phyloP scores from a whole-genome alignment of 2,888 invertebrate species.

The Epirrhoe tristata region DNA sequence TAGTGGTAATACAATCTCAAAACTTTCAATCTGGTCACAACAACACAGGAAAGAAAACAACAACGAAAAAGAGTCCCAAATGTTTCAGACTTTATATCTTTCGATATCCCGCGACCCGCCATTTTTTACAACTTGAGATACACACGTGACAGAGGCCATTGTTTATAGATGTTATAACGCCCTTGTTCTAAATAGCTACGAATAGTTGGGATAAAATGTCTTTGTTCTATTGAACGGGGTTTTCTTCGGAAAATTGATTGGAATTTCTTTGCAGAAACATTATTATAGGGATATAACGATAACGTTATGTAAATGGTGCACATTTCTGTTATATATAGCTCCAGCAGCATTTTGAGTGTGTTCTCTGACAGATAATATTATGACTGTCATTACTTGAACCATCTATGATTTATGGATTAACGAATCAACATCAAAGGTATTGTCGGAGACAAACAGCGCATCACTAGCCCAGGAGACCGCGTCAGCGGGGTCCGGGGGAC shows the following conservation, averaged over 20 bases:
- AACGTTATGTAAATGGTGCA: too few relatives aligned
- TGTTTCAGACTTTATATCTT: slow-evolving; percentile 32
- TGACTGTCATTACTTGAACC: too few relatives aligned
- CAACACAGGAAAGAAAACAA: slow-evolving; percentile 14
- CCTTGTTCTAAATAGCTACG: slow-evolving; percentile 41
- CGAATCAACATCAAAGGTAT: too few relatives aligned
- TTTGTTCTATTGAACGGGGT: slow-evolving; percentile 16
- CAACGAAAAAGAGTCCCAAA: slow-evolving; percentile 21
- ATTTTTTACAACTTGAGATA: slow-evolving; percentile 40
- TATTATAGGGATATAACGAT: neutral
- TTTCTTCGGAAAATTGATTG: slow-evolving; percentile 3
- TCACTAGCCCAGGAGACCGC: too few relatives aligned
- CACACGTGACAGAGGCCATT: slow-evolving; percentile 49
- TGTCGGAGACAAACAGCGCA: too few relatives aligned
- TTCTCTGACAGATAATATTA: too few relatives aligned
- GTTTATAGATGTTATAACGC: slow-evolving; percentile 49
- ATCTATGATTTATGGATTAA: too few relatives aligned
- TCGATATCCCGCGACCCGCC: slow-evolving; percentile 32
- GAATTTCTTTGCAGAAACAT: neutral
- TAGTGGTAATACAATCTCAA: neutral
- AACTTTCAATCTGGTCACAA: slow-evolving; percentile 10
- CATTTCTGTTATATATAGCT: too few relatives aligned
- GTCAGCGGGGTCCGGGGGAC: too few relatives aligned
- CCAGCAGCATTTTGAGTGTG: too few relatives aligned
- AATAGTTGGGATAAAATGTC: slow-evolving; percentile 23